Conservation (phyloP, 2,888 invertebrate genomes). For the Rhagonycha lutea region DNA sequence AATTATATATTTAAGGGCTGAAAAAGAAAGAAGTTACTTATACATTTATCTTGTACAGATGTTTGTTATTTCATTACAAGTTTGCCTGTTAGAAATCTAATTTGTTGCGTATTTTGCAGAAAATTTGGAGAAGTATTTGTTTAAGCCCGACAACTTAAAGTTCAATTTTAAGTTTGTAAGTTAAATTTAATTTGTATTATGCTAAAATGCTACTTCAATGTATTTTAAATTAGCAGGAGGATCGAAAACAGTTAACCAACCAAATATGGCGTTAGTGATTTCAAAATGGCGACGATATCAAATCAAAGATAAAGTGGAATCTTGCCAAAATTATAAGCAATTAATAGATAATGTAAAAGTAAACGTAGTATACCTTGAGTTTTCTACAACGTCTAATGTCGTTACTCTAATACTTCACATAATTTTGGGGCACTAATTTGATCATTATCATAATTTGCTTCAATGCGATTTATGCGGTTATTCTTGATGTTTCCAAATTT, state of each 20-base stretch:
- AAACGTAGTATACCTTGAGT: too few species aligned
- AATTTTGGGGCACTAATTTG: neutral
- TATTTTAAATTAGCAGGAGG: neutral
- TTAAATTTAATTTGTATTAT: neutral
- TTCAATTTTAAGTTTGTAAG: neutral
- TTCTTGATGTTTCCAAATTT: neutral
- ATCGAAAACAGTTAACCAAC: neutral
- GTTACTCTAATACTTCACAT: neutral
- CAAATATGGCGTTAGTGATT: neutral
- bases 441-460: neutral
- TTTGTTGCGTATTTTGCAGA: neutral
- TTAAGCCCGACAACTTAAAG: neutral
- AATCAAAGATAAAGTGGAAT: neutral
- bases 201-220: neutral
- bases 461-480: neutral
- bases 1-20: neutral
- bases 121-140: neutral
- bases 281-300: neutral
- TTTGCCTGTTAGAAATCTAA: neutral
- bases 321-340: neutral
- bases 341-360: neutral
- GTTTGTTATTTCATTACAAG: neutral
- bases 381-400: neutral
- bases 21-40: neutral
- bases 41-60: neutral